A percentile compares a stretch with the other conserved stretches of the same genome.
Conservation (phyloP, 2,888 invertebrate genomes). For the Aspidiotus rigidus region DNA sequence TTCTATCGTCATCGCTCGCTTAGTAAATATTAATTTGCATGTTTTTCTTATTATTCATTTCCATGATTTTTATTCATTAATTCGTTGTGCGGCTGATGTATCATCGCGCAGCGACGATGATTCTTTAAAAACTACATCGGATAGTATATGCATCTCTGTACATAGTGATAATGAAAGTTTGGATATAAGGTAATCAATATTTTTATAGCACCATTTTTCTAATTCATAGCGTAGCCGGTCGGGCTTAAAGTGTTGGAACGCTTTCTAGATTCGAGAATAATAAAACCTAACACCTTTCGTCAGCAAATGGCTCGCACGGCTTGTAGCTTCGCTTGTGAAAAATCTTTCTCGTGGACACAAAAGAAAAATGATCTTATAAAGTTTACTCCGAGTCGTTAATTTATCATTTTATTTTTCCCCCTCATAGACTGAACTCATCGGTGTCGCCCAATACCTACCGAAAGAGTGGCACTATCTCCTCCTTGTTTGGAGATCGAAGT, state of each 20-base stretch:
- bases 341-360: no score
- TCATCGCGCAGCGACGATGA: slow-evolving; percentile 32
- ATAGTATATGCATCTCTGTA: slow-evolving; percentile 6
- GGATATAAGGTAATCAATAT: slow-evolving; percentile 17
- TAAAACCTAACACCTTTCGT: no score
- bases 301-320: not conserved
- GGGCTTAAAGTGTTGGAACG: not conserved
- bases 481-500: slow-evolving; percentile 56
- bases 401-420: not conserved
- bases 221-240: not conserved
- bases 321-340: not conserved
- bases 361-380: not conserved
- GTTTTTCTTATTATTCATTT: slow-evolving; percentile 4
- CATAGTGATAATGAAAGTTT: slow-evolving; percentile 14
- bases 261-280: no score
- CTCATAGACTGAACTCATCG: slow-evolving; percentile 30
- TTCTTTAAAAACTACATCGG: slow-evolving; percentile 35
- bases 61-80: not conserved
- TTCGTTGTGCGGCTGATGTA: not conserved
- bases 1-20: no score
- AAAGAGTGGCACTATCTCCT: slow-evolving; percentile 53
- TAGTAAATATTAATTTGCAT: not conserved
- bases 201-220: not conserved
- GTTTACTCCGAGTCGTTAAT: not conserved
- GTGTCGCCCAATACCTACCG: slow-evolving; percentile 43